phyloP scores from a whole-genome alignment of 2,113 vertebrate species.

The Anhinga rufa region DNA sequence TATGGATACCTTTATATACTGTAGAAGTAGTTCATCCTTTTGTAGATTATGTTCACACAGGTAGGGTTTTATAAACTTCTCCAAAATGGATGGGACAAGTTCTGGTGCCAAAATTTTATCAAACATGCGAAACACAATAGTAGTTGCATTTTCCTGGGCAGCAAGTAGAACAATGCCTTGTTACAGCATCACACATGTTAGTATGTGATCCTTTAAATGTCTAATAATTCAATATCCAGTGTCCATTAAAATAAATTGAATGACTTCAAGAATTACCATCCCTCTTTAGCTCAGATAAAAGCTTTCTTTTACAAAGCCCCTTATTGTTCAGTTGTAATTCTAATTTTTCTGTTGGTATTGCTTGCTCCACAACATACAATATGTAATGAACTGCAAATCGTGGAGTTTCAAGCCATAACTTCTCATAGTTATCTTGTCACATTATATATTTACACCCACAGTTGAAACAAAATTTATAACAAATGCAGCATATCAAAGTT shows the following conservation, averaged over 20 bases:
- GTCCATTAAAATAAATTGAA: not conserved
- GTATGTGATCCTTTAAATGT: not conserved
- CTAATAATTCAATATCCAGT: not conserved
- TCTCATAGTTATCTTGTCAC: not conserved
- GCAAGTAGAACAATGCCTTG: not conserved
- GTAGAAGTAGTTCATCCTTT: constrained; percentile 86
- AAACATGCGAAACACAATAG: constrained; percentile 91
- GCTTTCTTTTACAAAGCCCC: not conserved
- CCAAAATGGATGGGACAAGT: constrained; percentile 81
- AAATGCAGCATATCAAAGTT: not conserved
- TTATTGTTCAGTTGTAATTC: not conserved
- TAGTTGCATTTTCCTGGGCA: constrained; percentile 79
- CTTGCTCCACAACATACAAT: not conserved
- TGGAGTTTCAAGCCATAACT: not conserved
- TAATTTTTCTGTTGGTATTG: not conserved
- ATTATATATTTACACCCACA: not conserved
- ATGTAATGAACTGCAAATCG: not conserved
- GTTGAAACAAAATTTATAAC: not conserved
- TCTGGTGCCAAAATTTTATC: constrained; percentile 91
- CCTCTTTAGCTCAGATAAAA: not conserved
- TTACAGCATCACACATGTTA: not conserved
- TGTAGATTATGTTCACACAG: constrained; percentile 80
- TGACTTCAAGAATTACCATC: not conserved
- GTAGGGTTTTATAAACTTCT: constrained; percentile 84
- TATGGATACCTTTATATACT: constrained; percentile 86